Evolutionary conservation across 1,140 invertebrate genomes (phyloP).

Genomic region (Melitaea cinxia): DNA sequence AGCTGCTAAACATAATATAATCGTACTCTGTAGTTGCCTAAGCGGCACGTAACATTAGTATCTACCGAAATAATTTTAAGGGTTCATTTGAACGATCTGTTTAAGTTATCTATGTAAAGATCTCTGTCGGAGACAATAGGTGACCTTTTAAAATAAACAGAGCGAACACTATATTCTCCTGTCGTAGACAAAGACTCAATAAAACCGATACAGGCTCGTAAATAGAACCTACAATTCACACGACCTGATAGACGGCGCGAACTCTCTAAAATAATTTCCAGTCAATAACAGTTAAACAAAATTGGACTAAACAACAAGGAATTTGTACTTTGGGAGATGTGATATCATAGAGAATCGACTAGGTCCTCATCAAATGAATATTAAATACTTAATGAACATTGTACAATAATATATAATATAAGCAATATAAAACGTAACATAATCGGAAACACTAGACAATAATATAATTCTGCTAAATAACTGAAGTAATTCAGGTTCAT

Average conservation of each 20-base stretch:
- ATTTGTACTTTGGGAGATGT: constrained; percentile 83
- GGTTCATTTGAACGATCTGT: constrained; percentile 53
- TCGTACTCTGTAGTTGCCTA: constrained; percentile 37
- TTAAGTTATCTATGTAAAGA: constrained; percentile 44
- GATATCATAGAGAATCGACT: constrained; percentile 82
- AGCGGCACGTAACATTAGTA: constrained; percentile 36
- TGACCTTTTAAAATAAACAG: constrained; percentile 23
- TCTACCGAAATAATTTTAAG: constrained; percentile 45
- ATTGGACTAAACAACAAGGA: constrained; percentile 83
- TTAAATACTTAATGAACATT: constrained; percentile 81
- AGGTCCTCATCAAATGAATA: constrained; percentile 81
- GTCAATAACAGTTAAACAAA: constrained; percentile 82
- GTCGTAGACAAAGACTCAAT: constrained; percentile 38
- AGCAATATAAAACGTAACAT: constrained; percentile 82
- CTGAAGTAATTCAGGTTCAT: constrained; percentile 76
- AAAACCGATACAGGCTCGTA: constrained; percentile 37
- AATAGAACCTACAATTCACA: constrained; percentile 36
- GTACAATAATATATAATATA: constrained; percentile 81
- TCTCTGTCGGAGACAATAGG: constrained; percentile 41
- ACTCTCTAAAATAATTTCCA: constrained; percentile 78
- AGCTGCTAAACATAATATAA: constrained; percentile 72
- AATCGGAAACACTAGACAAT: constrained; percentile 80
- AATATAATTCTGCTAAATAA: constrained; percentile 81
- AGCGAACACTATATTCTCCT: constrained; percentile 10
- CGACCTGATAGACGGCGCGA: constrained; percentile 40